Evolutionary conservation across 2,888 invertebrate genomes (phyloP).

Genomic region (Callyntrura sp.): DNA sequence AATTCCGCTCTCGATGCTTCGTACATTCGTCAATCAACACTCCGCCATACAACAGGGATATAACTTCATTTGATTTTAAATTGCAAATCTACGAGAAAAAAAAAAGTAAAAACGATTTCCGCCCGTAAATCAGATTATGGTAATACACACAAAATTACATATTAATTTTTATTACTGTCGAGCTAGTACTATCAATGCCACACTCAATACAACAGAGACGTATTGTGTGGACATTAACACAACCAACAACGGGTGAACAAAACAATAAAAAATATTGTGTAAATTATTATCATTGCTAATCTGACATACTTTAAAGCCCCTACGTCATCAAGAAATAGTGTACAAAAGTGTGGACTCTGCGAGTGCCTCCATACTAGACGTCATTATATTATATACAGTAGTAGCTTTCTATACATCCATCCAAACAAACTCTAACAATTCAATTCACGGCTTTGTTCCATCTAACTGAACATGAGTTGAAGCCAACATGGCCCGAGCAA

Average conservation of each 20-base stretch:
- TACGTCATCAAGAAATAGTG: not conserved
- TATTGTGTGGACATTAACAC: not conserved
- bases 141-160: conserved; percentile 48
- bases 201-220: not conserved
- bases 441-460: no score
- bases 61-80: conserved; percentile 34
- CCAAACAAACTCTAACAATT: no score
- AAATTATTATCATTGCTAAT: conserved; percentile 36
- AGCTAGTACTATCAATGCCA: conserved; percentile 23
- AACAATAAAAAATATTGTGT: conserved; percentile 46
- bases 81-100: conserved; percentile 37
- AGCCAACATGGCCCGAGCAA: no score
- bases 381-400: no score
- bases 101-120: conserved; percentile 57
- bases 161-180: conserved; percentile 52
- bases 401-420: no score
- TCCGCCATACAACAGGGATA: not conserved
- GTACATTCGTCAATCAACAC: no score
- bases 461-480: no score
- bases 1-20: not conserved
- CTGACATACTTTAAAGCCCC: conserved; percentile 46
- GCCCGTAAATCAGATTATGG: conserved; percentile 27
- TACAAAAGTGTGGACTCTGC: no score
- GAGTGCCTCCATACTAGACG: no score
- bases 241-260: conserved; percentile 27